Conservation (phyloP, 1,140 invertebrate species). For the Drosophila biarmipes region DNA sequence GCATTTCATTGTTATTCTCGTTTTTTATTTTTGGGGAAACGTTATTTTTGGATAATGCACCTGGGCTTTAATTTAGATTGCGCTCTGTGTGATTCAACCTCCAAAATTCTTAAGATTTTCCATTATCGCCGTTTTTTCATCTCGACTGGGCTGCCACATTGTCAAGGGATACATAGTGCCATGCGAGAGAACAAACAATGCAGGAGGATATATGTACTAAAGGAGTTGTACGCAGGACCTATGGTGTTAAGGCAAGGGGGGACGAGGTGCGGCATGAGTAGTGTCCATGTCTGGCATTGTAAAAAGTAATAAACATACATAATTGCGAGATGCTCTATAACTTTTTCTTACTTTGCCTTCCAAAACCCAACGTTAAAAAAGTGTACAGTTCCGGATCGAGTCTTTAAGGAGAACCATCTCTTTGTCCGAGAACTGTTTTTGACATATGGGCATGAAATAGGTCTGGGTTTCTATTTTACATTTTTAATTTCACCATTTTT, state of each 20-base stretch:
- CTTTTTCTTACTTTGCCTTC: slow-evolving; percentile 22
- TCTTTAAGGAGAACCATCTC: slow-evolving; percentile 18
- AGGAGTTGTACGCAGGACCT: not conserved
- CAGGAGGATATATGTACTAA: slow-evolving; percentile 7
- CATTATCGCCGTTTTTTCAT: slow-evolving; percentile 17
- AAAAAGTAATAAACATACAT: slow-evolving; percentile 44
- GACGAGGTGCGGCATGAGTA: not conserved
- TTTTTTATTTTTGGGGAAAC: not conserved
- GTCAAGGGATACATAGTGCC: slow-evolving; percentile 31
- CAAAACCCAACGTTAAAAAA: not conserved
- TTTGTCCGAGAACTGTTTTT: slow-evolving; percentile 51
- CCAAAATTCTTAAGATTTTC: slow-evolving; percentile 30
- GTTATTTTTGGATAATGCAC: slow-evolving; percentile 26
- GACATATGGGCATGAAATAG: slow-evolving; percentile 40
- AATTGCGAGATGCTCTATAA: slow-evolving; percentile 59
- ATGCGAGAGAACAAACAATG: slow-evolving; percentile 54
- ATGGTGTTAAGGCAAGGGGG: not conserved
- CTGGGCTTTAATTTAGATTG: not conserved
- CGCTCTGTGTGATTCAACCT: not conserved
- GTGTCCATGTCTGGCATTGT: slow-evolving; percentile 7
- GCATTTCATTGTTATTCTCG: not conserved
- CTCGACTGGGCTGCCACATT: slow-evolving; percentile 43
- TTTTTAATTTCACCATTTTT: slow-evolving; percentile 3
- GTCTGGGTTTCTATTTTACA: not conserved
- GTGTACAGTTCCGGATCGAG: not conserved